phyloP scores from a whole-genome alignment of 1,140 invertebrate species.

The Pseudomyrmex flavicornis region DNA sequence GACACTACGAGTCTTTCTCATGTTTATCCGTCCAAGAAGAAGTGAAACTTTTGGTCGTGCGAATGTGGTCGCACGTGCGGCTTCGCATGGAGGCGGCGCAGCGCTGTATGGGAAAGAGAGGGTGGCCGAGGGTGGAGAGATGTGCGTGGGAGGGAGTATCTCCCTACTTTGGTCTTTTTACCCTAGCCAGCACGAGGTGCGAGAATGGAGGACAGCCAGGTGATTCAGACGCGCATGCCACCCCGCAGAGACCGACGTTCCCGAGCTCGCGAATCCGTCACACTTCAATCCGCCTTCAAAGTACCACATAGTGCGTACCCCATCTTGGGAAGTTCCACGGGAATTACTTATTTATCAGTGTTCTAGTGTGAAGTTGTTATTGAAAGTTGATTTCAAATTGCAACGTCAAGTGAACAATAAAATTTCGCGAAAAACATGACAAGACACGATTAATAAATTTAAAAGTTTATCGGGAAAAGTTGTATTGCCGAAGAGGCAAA shows the following conservation, averaged over 20 bases:
- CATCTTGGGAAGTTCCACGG: not conserved
- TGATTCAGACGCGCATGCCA: constrained; percentile 77
- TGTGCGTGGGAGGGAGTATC: constrained; percentile 59
- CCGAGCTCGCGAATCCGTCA: not conserved
- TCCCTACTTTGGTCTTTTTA: constrained; percentile 64
- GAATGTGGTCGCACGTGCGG: constrained; percentile 60
- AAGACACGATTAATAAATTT: not conserved
- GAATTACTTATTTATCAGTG: not conserved
- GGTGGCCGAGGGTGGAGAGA: constrained; percentile 62
- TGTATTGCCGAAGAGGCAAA: not conserved
- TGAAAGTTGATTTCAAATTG: not conserved
- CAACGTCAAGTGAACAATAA: constrained; percentile 14
- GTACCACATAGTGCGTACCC: not conserved
- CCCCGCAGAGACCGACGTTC: constrained; percentile 45
- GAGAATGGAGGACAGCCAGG: constrained; percentile 78
- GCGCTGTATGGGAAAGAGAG: constrained; percentile 44
- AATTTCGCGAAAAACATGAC: not conserved
- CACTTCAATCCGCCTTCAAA: not conserved
- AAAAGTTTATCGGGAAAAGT: not conserved
- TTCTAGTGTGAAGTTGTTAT: constrained; percentile 20
- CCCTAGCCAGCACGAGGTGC: constrained; percentile 73
- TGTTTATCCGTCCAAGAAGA: constrained; percentile 46
- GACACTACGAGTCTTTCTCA: not conserved
- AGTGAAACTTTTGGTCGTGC: constrained; percentile 29
- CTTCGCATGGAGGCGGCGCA: constrained; percentile 71